These are phyloP conservation scores for Achroia grisella DNA, from an alignment of 1,140 invertebrate genomes.

Conservation along the genomic window DNA sequence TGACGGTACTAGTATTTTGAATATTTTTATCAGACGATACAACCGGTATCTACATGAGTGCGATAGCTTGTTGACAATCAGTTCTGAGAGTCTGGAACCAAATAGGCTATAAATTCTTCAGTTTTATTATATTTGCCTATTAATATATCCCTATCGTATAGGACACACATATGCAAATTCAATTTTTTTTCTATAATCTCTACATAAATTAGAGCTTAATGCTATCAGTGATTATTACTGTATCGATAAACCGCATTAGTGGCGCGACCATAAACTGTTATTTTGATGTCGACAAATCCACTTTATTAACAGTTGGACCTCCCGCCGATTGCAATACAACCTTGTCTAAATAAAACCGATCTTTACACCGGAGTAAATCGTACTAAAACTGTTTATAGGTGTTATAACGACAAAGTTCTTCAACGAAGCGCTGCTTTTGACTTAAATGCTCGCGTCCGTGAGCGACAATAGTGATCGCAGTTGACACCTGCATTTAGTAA, in stretches of 20 bases:
- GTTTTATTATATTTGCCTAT: too few species aligned
- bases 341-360: conserved; percentile 36
- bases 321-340: conserved; percentile 47
- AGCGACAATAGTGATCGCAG: conserved; percentile 47
- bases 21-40: too few species aligned
- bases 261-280: conserved; percentile 56
- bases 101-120: neutral
- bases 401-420: conserved; percentile 50
- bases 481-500: conserved; percentile 57
- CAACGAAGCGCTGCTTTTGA: conserved; percentile 47
- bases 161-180: too few species aligned
- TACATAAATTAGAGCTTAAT: too few species aligned
- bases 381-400: conserved; percentile 36
- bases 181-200: too few species aligned
- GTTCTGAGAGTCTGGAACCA: neutral
- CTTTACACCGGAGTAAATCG: conserved; percentile 14
- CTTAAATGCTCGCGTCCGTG: conserved; percentile 56
- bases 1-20: too few species aligned
- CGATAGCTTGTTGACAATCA: too few species aligned
- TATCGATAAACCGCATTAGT: conserved; percentile 55
- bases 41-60: too few species aligned
- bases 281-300: conserved; percentile 69
- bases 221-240: neutral
- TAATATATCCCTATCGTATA: too few species aligned
- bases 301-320: conserved; percentile 61